These are phyloP conservation scores for cattle (Bos taurus) DNA, from an alignment of 2,113 vertebrate species.

Conservation along the genomic window ARS-UCD2.0 NC_037337.1:6221501-6222000, in stretches of 20 bases:
- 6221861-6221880: not conserved
- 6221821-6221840: not conserved
- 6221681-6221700: not conserved
- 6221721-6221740: not conserved
- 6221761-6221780: not conserved
- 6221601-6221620: not conserved
- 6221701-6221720: not conserved
- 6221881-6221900: not conserved
- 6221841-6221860: not conserved
- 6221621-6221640: not conserved
- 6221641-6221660: rapidly evolving
- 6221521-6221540: not conserved
- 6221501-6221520: not conserved
- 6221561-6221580: not conserved
- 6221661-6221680: not conserved
- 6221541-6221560: not conserved
- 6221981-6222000: no score
- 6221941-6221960: not conserved
- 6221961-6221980: not conserved
- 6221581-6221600: not conserved
- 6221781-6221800: not conserved
- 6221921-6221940: not conserved
- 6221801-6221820: not conserved
- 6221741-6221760: not conserved
- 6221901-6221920: not conserved